Evolutionary conservation across 2,113 vertebrate genomes (phyloP), one percentile per base, ranked within the genome.

Genomic region (Arothron firmamentum): DNA sequence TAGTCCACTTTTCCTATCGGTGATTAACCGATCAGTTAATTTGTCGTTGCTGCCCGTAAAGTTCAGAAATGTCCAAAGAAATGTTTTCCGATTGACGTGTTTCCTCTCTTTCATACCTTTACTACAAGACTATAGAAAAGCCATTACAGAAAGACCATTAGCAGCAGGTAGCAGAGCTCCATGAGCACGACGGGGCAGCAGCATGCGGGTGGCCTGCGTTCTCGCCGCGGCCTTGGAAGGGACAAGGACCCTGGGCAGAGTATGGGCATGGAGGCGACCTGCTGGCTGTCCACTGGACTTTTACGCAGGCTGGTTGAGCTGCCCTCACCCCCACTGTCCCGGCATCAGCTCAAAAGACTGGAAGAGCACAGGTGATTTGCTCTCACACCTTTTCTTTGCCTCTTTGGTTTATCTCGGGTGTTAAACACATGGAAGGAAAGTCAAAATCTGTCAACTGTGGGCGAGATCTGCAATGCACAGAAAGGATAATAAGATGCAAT

Each of bases 331-430:
- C 95, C 96, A 2, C 74, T 99, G 65, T 93, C 94, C 47, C 91
- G 94, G 62, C 94, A 98, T 82, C 97, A 99, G 79, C 90, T 99
- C 28, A 98, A 98, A 87, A 93, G 95, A 19, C 89, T 99, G 73
- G 96, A 99, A 85, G 96, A 98, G 76, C 97, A 99, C 87, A 94
- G 93, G 88, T 88, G 72, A 38, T 8, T 1, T 12, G 10, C 34
- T 11, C 9, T 38, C 25, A 2, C 25, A 6, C 25, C 2, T 28
- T 23, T 23, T 7, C 25, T 38, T 38, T 38, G 11, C 8, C 34
- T 38, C 34, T 11, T 6, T 38, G 34, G 34, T 11, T 1, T 1
- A 9, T 8, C 8, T 38, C 9, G 9, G 34, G 3, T 12, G 11
- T 38, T 1, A 2, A 12, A 12, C 10, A 38, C 34, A 38, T 31